phyloP scores from a whole-genome alignment of 2,888 invertebrate species.

The Sarcophaga subvicina region DNA sequence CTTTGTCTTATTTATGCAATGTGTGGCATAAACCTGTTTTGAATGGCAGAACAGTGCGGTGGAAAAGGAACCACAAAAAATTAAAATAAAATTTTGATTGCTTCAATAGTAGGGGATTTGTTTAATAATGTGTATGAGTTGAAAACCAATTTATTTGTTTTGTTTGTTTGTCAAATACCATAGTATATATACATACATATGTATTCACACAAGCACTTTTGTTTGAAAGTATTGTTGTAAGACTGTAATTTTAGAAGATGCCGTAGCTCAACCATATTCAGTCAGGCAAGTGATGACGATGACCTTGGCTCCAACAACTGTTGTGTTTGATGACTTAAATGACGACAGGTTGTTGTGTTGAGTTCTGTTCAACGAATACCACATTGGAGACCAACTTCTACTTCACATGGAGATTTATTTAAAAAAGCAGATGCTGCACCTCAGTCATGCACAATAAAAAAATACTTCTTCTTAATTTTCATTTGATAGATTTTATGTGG shows the following conservation, averaged over 20 bases:
- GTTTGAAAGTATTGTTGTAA: background rate
- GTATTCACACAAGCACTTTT: no score
- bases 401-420: slow-evolving; percentile 31
- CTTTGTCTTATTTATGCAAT: no score
- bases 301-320: slow-evolving; percentile 64
- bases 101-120: no score
- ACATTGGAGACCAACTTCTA: slow-evolving; percentile 17
- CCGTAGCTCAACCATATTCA: background rate
- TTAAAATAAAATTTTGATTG: no score
- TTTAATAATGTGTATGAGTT: background rate
- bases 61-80: no score
- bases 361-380: slow-evolving; percentile 17
- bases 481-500: slow-evolving; percentile 6
- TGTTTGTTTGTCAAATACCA: slow-evolving; percentile 29
- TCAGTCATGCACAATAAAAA: background rate
- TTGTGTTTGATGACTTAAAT: slow-evolving; percentile 32
- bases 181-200: no score
- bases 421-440: slow-evolving; percentile 62
- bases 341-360: slow-evolving; percentile 54
- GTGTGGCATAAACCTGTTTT: no score
- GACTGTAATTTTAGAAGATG: slow-evolving; percentile 47
- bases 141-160: background rate
- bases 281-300: slow-evolving; percentile 42
- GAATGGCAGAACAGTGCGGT: no score
- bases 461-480: slow-evolving; percentile 3